Evolutionary conservation across 2,113 vertebrate genomes (phyloP).

Genomic region (Fulmarus glacialis): DNA sequence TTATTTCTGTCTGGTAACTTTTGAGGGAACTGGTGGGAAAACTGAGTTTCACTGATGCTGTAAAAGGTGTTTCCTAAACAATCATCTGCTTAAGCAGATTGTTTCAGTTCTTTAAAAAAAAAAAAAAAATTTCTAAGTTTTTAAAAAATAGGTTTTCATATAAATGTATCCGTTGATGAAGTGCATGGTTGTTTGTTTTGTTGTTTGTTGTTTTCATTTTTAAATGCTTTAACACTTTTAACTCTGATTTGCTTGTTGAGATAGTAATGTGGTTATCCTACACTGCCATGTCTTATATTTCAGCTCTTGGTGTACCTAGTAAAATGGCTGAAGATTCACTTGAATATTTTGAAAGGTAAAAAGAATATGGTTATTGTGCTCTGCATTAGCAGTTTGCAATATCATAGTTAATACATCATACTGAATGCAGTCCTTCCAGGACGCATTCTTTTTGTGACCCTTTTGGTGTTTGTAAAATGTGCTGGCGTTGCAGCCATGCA

Average conservation of each 20-base stretch:
- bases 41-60: background rate
- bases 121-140: background rate
- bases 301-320: background rate
- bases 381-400: background rate
- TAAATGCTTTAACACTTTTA: background rate
- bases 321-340: slow-evolving; percentile 60
- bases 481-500: background rate
- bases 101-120: background rate
- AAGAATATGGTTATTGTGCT: background rate
- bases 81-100: background rate
- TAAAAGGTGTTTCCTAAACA: background rate
- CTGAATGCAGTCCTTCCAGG: background rate
- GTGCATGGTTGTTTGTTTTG: background rate
- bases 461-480: background rate
- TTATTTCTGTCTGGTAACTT: background rate
- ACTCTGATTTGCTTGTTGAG: background rate
- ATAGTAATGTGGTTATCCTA: background rate
- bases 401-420: background rate
- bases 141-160: background rate
- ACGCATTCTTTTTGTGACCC: background rate
- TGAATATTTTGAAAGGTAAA: slow-evolving; percentile 76
- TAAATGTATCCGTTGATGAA: background rate
- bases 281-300: background rate
- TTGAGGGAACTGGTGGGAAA: background rate
- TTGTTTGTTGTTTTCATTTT: accelerated